Base-by-base conservation (phyloP, 2,888 invertebrate species). In the Pollenia labialis region DNA sequence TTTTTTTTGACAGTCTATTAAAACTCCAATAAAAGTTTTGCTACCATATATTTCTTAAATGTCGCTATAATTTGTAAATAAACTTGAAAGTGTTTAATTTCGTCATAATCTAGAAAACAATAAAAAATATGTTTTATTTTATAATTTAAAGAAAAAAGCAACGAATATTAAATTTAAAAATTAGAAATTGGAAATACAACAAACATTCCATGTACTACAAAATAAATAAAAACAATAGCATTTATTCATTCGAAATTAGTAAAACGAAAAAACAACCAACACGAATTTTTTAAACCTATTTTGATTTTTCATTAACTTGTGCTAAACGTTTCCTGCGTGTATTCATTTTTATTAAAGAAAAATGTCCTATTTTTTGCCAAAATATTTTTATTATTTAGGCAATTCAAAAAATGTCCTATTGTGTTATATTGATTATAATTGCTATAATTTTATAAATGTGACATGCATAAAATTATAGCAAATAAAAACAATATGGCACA, bases 131-230 rank as follows among this genome's bases (percentile, higher is more conserved):
- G 6, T 16, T 16, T 69, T 69, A 40, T 69, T 50, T 40, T 11
- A 50, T 50, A 12, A 40, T 68, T 52, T 42, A 9, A 64, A 60
- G 69, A 9, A 10, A 64, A 71, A 71, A 69, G 83, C 83, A 83
- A 83, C 77, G 83, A 83, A 83, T 77, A 71, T 64, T 83, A 48
- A 23, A 66, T 58, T 64, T 23, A 42, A 46, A 54, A 42, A 46
- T 23, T 50, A 32, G 56, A 56, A 18, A 72, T 12, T 42, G 64
- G 9, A 18, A 46, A 64, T 14, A 7, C 11, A 23, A 64, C 44
- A 64, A 52, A 56, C 69, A 80, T 69, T 80, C 58, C 75, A 80
- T 52, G 32, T 23, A 60, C 44, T 23, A 60, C 32, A 4, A n/a
- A 12, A 46, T 60, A 23, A 44, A 56, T 18, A 48, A 52, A 54